Evolutionary conservation across 2,113 vertebrate genomes (phyloP).

Genomic region (Cyprinodon brontotheroides): DNA sequence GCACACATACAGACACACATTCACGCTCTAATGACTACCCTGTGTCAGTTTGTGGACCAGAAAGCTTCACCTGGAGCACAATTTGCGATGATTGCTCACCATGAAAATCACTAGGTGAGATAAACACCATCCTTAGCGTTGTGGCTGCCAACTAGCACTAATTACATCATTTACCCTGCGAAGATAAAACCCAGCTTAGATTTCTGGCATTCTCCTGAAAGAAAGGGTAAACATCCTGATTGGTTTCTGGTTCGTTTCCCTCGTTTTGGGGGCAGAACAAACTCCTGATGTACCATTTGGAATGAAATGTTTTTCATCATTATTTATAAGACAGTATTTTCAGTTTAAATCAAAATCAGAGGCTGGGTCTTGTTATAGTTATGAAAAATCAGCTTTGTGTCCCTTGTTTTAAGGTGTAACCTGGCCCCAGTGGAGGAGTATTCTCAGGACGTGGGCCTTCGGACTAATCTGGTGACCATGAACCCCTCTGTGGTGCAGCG

Average conservation of each 20-base stretch:
- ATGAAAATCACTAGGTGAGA: not conserved
- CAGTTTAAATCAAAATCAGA: not conserved
- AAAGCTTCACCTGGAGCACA: not conserved
- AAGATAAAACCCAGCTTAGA: not conserved
- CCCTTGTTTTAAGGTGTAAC: conserved; percentile 84
- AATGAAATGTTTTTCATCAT: not conserved
- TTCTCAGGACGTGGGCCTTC: conserved; percentile 85
- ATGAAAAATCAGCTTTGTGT: not conserved
- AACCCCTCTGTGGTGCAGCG: conserved; percentile 96
- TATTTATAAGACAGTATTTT: too few species aligned
- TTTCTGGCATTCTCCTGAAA: not conserved
- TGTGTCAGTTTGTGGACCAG: not conserved
- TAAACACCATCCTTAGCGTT: not conserved
- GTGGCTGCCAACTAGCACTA: not conserved
- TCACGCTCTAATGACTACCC: not conserved
- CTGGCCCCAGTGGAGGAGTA: conserved; percentile 93
- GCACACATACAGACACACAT: not conserved
- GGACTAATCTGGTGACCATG: conserved; percentile 94
- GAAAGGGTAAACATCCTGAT: not conserved
- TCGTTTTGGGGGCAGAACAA: too few species aligned
- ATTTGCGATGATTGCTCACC: not conserved
- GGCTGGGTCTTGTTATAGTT: not conserved
- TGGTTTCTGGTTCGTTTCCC: too few species aligned
- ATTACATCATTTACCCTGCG: not conserved
- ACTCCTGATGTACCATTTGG: not conserved